Conservation (phyloP, 2,797 vertebrate species). For the Botia almorhae region DNA sequence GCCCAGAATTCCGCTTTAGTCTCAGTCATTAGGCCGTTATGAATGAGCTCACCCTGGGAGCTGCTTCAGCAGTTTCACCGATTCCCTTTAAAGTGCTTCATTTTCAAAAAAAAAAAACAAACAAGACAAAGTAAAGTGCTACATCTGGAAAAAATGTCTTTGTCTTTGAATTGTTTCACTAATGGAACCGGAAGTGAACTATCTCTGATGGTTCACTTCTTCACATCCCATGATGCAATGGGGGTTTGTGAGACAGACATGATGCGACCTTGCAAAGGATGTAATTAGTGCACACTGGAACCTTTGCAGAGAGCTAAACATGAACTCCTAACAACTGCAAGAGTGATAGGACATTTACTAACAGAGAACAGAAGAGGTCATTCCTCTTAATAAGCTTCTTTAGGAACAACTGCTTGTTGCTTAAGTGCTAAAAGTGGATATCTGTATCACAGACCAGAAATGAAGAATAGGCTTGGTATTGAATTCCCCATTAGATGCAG, state of each 20-base stretch:
- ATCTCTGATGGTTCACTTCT: no score
- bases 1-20: constrained; percentile 22
- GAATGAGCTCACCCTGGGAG: constrained; percentile 56
- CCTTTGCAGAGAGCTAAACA: background rate
- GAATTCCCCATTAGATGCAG: constrained; percentile 18
- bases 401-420: background rate
- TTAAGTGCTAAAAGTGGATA: constrained; percentile 9
- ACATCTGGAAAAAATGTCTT: background rate
- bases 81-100: constrained; percentile 21
- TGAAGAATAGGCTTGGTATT: background rate
- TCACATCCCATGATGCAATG: no score
- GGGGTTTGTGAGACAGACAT: no score
- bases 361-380: background rate
- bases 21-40: constrained; percentile 50
- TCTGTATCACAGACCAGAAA: background rate
- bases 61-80: constrained; percentile 45
- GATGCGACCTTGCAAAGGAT: no score
- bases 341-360: background rate
- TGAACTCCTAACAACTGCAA: background rate
- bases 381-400: background rate
- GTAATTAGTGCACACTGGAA: background rate
- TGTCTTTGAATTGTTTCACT: no score
- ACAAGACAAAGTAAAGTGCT: background rate
- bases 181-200: no score
- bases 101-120: constrained; percentile 3